Base-by-base conservation (phyloP, 2,888 invertebrate species). In the Odontocerum albicorne region DNA sequence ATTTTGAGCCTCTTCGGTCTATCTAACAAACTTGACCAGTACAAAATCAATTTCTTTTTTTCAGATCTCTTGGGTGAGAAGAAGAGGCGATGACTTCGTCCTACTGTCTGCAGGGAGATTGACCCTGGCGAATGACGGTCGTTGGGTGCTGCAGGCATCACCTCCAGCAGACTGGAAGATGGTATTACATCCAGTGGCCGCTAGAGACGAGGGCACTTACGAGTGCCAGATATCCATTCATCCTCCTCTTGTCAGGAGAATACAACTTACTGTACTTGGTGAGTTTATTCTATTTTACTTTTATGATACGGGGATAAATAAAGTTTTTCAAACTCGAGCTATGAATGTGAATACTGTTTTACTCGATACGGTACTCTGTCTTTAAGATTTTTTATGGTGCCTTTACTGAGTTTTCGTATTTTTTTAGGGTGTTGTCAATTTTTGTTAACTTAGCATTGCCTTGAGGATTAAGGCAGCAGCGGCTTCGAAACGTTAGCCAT, bases 51-150 rank as follows among this genome's bases (percentile, higher is more conserved):
- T 12, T 17, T 54, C 2, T 35, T 27, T 50, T 21, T 43, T 55
- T 7, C 66, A 77, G 77, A 75, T 77, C 39, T 82, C 82, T 1
- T 83, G 83, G 83, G 76, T 82, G 67, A 70, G 80, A 33, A 71
- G 80, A 51, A 72, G 74, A 62, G 79, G 77, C 33, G 77, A 79
- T 22, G 77, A 79, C 49, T 69, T 83, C 51, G 75, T 79, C 39
- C 69, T 83, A 36, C 72, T 83, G 47, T 81, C 83, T 32, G 80
- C 82, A 59, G 82, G 81, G 4, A 19, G 58, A 2, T 35, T 61
- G 35, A 61, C 60, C n/a, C 36, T 61, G 15, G 60, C 60, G 38
- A 58, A 55, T 36, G 60, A 61, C 32, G 60, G 60, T 1, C 44
- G 60, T 15, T 61, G 60, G 60, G 51, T 50, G 4, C 53, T 61